These are phyloP conservation scores for Lepidonotus clava DNA, from an alignment of 2,888 invertebrate genomes.

Conservation along the genomic window DNA sequence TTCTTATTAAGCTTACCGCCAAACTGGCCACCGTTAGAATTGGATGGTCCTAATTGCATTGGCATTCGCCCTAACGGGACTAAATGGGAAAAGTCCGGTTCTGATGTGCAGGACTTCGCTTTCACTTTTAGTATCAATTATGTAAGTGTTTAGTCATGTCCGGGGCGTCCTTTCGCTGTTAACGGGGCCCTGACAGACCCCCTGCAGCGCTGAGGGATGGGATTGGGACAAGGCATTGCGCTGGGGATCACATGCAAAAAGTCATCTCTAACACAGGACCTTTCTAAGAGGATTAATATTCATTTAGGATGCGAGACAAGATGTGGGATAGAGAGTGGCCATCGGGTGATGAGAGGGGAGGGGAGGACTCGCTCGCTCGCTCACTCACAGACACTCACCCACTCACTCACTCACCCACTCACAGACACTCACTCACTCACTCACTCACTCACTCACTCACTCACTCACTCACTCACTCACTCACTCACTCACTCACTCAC, in stretches of 20 bases:
- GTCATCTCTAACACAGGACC: background rate
- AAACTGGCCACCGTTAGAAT: too few species aligned
- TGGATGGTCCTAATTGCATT: background rate
- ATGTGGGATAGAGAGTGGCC: background rate
- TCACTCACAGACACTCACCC: background rate
- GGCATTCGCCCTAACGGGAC: background rate
- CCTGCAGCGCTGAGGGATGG: too few species aligned
- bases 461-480: background rate
- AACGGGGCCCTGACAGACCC: background rate
- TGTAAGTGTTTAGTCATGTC: slow-evolving; percentile 4
- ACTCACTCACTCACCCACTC: background rate
- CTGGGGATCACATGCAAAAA: background rate
- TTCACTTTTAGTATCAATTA: background rate
- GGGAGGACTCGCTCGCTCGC: background rate
- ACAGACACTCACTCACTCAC: background rate
- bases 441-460: background rate
- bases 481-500: background rate
- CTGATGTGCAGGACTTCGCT: background rate
- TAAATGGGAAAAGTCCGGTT: background rate
- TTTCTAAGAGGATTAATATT: slow-evolving; percentile 23
- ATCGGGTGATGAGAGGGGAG: background rate
- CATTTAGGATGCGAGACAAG: background rate
- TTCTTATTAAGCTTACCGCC: too few species aligned
- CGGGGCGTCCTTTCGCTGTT: background rate
- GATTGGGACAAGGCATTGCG: too few species aligned